Evolutionary conservation across 2,113 vertebrate genomes (phyloP).

Genomic region (Natator depressus): DNA sequence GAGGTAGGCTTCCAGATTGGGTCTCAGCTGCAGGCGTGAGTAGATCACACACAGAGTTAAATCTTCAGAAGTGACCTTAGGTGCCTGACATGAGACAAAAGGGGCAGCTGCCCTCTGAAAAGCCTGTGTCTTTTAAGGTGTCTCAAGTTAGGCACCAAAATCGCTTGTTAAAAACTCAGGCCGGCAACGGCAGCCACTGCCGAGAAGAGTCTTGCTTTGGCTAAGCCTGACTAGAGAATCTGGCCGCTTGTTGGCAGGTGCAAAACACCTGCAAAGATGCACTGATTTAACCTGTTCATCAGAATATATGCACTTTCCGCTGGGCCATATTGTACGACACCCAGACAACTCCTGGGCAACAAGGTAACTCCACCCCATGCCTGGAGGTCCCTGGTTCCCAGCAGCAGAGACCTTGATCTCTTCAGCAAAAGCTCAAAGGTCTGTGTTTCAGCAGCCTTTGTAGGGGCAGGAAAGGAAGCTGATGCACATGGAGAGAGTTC

Average conservation of each 20-base stretch:
- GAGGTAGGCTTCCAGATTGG: neutral
- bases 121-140: neutral
- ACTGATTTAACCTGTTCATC: neutral
- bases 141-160: neutral
- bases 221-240: neutral
- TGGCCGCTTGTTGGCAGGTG: neutral
- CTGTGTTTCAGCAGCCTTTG: fast-evolving
- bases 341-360: neutral
- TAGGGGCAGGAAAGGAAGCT: neutral
- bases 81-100: neutral
- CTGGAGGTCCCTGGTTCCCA: fast-evolving
- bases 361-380: neutral
- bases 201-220: neutral
- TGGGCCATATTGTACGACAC: neutral
- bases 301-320: neutral
- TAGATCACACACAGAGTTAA: too few relatives aligned
- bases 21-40: neutral
- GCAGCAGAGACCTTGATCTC: neutral
- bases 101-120: neutral
- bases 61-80: neutral
- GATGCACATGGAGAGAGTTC: neutral
- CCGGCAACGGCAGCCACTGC: neutral
- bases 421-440: neutral
- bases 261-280: neutral
- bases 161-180: neutral